Evolutionary conservation across 2,113 vertebrate genomes (phyloP).

Genomic region (Parotia lawesii): DNA sequence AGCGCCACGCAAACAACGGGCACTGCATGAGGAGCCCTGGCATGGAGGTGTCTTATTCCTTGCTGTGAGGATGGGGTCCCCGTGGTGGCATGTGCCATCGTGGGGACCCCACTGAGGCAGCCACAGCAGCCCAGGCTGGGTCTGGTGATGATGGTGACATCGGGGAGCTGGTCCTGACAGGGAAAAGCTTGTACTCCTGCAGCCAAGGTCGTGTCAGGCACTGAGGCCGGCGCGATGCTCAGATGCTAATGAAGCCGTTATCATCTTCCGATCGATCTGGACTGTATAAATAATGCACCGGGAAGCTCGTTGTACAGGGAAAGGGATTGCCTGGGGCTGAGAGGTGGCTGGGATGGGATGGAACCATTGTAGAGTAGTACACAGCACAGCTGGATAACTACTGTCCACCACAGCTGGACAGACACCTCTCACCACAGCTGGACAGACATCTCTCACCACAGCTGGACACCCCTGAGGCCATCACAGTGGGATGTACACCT

Average conservation of each 20-base stretch:
- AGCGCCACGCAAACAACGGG: conserved; percentile 16
- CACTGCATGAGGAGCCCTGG: background rate
- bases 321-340: conserved; percentile 24
- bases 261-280: conserved; percentile 37
- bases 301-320: background rate
- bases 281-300: conserved; percentile 50
- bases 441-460: background rate
- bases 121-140: background rate
- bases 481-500: background rate
- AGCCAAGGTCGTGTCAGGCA: conserved; percentile 45
- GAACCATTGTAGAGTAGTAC: background rate
- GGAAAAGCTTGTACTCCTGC: background rate
- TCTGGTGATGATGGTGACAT: background rate
- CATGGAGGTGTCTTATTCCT: background rate
- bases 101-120: background rate
- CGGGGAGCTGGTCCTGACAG: background rate
- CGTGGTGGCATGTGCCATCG: accelerated
- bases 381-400: background rate
- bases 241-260: conserved; percentile 63
- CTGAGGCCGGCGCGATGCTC: background rate
- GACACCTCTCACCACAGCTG: background rate
- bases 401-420: background rate
- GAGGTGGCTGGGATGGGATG: background rate
- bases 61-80: accelerated
- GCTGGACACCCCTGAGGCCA: background rate